Percentiles rank a stretch among this genome's conserved stretches.
Conservation (phyloP, 2,113 vertebrate species). For the Solenodon paradoxus region DNA sequence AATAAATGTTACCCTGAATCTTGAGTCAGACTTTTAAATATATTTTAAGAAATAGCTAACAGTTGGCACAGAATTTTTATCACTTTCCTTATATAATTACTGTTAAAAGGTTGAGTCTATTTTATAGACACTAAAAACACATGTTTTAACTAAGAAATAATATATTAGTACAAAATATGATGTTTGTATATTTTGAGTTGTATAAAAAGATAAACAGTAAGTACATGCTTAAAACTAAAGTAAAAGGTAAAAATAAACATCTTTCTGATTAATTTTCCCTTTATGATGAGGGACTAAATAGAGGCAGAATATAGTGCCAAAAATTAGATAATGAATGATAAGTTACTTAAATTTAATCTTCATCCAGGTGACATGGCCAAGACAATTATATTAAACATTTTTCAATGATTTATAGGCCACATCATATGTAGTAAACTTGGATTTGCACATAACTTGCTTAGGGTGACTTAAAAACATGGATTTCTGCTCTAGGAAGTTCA, state of each 20-base stretch:
- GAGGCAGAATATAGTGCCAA: neutral
- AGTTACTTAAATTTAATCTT: neutral
- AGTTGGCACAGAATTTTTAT: neutral
- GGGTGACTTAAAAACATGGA: conserved; percentile 36
- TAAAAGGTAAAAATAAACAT: neutral
- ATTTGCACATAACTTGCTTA: conserved; percentile 30
- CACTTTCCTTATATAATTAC: conserved; percentile 24
- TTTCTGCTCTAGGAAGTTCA: conserved; percentile 33
- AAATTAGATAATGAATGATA: neutral
- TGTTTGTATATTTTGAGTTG: neutral
- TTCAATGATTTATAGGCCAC: conserved; percentile 54
- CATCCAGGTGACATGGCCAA: neutral
- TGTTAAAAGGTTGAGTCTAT: neutral
- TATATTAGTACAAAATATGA: neutral
- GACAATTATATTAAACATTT: conserved; percentile 52
- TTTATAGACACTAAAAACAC: too few species aligned
- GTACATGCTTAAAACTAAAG: neutral
- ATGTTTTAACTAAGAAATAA: too few species aligned
- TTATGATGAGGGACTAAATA: neutral
- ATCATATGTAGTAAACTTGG: conserved; percentile 42
- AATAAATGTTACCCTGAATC: neutral
- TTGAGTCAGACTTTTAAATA: neutral
- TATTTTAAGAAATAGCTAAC: conserved; percentile 4
- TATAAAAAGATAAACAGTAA: too few species aligned
- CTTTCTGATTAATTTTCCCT: neutral